These are phyloP conservation scores for Rhagophthalmus giganteus DNA, from an alignment of 2,888 invertebrate genomes.

Conservation along the genomic window DNA sequence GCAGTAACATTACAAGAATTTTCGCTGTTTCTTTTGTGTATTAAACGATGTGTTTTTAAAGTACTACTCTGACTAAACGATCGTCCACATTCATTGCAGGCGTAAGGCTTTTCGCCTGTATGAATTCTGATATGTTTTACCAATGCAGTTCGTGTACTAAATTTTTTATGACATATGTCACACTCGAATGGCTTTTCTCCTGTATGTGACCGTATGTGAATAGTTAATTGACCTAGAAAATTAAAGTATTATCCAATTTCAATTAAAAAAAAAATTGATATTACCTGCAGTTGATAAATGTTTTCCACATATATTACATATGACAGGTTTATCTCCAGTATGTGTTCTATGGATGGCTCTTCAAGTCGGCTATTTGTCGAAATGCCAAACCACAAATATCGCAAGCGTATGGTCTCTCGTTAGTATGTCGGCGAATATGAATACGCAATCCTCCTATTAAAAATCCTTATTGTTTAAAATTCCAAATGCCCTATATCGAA, in stretches of 20 bases:
- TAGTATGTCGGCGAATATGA: slow-evolving; percentile 38
- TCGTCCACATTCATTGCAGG: slow-evolving; percentile 45
- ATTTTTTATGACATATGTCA: slow-evolving; percentile 42
- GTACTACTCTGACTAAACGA: slow-evolving; percentile 48
- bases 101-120: slow-evolving; percentile 49
- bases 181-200: slow-evolving; percentile 49
- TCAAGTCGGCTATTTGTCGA: slow-evolving; percentile 39
- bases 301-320: slow-evolving; percentile 44
- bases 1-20: no score
- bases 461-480: neutral
- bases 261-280: neutral
- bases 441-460: slow-evolving; percentile 35
- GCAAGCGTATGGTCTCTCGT: slow-evolving; percentile 40
- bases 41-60: slow-evolving; percentile 43
- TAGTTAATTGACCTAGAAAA: slow-evolving; percentile 42
- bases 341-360: slow-evolving; percentile 37
- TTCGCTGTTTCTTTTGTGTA: slow-evolving; percentile 33
- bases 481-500: neutral
- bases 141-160: slow-evolving; percentile 44
- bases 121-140: slow-evolving; percentile 46
- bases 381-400: slow-evolving; percentile 41
- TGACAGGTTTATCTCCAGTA: slow-evolving; percentile 33
- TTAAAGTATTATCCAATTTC: neutral
- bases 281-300: slow-evolving; percentile 48
- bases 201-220: slow-evolving; percentile 47